These are phyloP conservation scores for Felis catus DNA, from an alignment of 2,113 vertebrate species.

Conservation along the genomic window F.catus_Fca126_mat1.0 CM031414.1:21835501-21836000, in stretches of 20 bases:
- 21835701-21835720: slow-evolving; percentile 46
- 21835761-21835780: not conserved
- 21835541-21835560: slow-evolving; percentile 66
- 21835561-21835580: slow-evolving; percentile 64
- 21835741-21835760: slow-evolving; percentile 31
- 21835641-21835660: slow-evolving; percentile 48
- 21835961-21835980: not conserved
- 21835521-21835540: not conserved
- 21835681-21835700: slow-evolving; percentile 43
- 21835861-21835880: not conserved
- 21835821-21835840: not conserved
- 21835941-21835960: not conserved
- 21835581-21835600: slow-evolving; percentile 46
- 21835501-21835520: not conserved
- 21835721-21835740: not conserved
- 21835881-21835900: not conserved
- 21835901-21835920: not conserved
- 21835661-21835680: slow-evolving; percentile 50
- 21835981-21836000: slow-evolving; percentile 21
- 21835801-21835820: not conserved
- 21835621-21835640: slow-evolving; percentile 53
- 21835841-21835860: not conserved
- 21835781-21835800: not conserved
- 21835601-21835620: slow-evolving; percentile 34
- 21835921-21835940: not conserved